Conservation (phyloP, 2,113 vertebrate species). For the Heterotilapia buettikoferi region DNA sequence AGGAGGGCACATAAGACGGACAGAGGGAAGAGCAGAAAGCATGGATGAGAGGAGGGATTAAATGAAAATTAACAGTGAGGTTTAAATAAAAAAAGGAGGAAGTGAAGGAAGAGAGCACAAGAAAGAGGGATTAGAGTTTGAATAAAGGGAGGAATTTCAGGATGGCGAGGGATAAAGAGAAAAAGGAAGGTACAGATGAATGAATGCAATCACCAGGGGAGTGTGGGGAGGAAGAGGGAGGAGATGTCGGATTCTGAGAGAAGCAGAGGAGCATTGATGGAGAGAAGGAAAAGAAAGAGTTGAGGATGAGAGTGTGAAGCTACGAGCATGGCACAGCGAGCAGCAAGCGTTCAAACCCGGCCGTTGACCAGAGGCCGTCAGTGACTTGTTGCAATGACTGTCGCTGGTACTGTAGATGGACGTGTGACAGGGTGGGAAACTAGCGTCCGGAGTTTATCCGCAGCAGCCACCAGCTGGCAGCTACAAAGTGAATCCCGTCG, state of each 20-base stretch:
- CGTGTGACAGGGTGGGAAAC: neutral
- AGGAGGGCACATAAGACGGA: neutral
- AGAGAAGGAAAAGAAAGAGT: neutral
- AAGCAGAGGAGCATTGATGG: neutral
- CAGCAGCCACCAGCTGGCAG: neutral
- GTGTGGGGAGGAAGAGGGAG: neutral
- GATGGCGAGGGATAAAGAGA: neutral
- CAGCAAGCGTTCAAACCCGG: neutral
- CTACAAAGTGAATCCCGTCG: neutral
- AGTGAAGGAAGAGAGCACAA: neutral
- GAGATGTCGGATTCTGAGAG: neutral
- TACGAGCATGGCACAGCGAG: neutral
- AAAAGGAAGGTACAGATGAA: neutral
- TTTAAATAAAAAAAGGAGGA: conserved; percentile 15
- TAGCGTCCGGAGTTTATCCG: neutral
- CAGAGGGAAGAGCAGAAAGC: neutral
- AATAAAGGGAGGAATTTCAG: conserved; percentile 3
- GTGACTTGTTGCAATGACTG: neutral
- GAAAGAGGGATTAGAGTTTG: conserved; percentile 24
- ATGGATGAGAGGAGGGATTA: conserved; percentile 31
- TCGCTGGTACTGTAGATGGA: neutral
- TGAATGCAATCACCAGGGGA: neutral
- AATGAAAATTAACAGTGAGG: neutral
- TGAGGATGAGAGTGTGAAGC: neutral
- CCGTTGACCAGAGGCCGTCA: neutral